Percentiles rank a stretch among this genome's conserved stretches.
Evolutionary conservation across 1,140 invertebrate genomes (phyloP).

Genomic region (Zophobas morio): DNA sequence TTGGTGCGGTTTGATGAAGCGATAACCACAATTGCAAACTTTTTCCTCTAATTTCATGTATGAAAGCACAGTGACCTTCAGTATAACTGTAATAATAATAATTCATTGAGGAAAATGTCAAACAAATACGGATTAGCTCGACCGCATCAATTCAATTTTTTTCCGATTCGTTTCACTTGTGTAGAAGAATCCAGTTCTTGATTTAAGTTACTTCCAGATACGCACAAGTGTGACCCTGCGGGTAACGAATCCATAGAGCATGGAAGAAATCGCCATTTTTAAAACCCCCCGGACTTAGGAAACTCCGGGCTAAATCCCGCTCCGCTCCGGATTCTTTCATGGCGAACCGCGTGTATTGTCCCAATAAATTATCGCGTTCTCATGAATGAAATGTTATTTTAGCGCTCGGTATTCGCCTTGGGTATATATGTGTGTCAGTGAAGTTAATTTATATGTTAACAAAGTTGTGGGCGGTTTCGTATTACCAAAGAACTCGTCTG

Average conservation of each 20-base stretch:
- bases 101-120: no score
- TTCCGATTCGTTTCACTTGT: no score
- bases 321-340: background rate
- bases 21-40: no score
- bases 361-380: conserved; percentile 48
- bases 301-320: background rate
- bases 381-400: conserved; percentile 52
- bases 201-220: no score
- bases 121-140: no score
- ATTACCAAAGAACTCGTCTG: background rate
- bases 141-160: no score
- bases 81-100: no score
- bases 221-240: background rate
- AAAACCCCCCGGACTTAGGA: background rate
- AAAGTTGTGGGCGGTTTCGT: background rate
- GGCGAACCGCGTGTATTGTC: conserved; percentile 44
- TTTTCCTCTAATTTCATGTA: no score
- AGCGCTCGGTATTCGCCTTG: conserved; percentile 32
- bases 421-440: conserved; percentile 35
- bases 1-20: no score
- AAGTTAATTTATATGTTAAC: conserved; percentile 42
- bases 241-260: background rate
- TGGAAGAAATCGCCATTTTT: background rate
- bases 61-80: no score
- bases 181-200: no score